Base-by-base conservation (phyloP, 2,888 invertebrate species). In the Meliscaeva auricollis region DNA sequence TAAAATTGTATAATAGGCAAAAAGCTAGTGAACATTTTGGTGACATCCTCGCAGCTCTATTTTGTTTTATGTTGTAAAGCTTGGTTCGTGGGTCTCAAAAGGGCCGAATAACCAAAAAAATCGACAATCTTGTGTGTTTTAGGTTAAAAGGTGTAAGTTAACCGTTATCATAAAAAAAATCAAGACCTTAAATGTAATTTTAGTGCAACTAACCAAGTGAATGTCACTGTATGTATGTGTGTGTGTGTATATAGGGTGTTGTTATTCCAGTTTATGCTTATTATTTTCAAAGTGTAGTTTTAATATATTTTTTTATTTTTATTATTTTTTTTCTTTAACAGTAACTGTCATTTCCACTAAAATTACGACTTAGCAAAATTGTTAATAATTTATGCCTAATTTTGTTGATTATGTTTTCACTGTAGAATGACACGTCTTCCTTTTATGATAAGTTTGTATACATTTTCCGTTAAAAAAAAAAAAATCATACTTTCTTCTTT, bases 291-390 rank as follows among this genome's bases (percentile, higher is more conserved):
- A 76, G 70, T 80, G 72, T 84, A 38, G 13, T 38, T n/a, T n/a
- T 11, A 38, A 62, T 38, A 11, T 38, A 8, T 69, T 73, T 72
- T 60, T 32, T 64, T 32, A 41, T 52, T 41, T 56, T 38, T 20
- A 9, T 38, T 84, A 68, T 69, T 68, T 50, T 56, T 38, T 20
- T 77, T 64, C 54, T 62, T 46, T 76, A 85, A 85, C 85, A 85
- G 80, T 77, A 81, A 85, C 72, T 85, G 85, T 30, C 81, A 85
- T 76, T 85, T 81, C 70, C 75, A 79, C 75, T 78, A 83, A 84
- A 83, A 75, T 81, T 84, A 87, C 77, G 83, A 87, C 87, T 87
- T 84, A 87, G 87, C 87, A 83, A 84, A 87, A 87, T 87, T 87
- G 75, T 87, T 78, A 70, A 78, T 81, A 76, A 81, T 70, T 85